Evolutionary conservation across 2,797 vertebrate species (phyloP), one percentile per base, ranked within the genome.

Genomic region (Falco naumanni): DNA sequence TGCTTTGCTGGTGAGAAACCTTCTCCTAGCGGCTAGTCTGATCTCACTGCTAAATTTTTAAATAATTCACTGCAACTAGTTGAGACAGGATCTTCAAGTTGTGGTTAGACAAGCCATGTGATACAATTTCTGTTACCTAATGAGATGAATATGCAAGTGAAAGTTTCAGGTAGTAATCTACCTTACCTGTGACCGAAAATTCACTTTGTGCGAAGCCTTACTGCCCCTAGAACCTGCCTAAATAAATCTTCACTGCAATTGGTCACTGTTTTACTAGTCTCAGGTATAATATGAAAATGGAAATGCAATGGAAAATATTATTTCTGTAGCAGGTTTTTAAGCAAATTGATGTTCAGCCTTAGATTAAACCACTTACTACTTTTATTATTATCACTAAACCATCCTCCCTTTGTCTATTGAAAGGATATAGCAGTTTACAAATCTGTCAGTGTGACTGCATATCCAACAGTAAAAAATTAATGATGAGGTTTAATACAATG

Each of bases 1-100:
- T 88, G 11, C 22, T 8, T 4, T 69, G 74, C 63, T 74, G 51
- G 63, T 53, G 81, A 87, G 81, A 89, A 77, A 84, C 51, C 37
- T 87, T 34, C 65, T 89, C 56, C 53, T 50, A 66, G 45, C 68
- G 4, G 13, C 89, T 89, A 83, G 66, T 87, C 89, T 89, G 77
- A 95, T 90, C 70, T 92, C 76, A 61, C 54, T 90, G 56, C 65
- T 93, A 65, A 28, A 57, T 86, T 88, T 95, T 90, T 78, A 71
- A 92, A 92, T 89, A 92, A 95, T 74, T 94, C 84, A 65, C 75
- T 72, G 57, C 89, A 85, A 90, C 95, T 87, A 92, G 90, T 95
- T 84, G 74, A 96, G 94, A 94, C 94, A 96, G 84, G 94, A 93
- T 89, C 63, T 82, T 54, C 75, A 85, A 65, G 65, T 65, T 78